Percentiles rank a stretch among this genome's conserved stretches.
phyloP scores from a whole-genome alignment of 1,140 invertebrate species.

The Aphelenchoides besseyi region DNA sequence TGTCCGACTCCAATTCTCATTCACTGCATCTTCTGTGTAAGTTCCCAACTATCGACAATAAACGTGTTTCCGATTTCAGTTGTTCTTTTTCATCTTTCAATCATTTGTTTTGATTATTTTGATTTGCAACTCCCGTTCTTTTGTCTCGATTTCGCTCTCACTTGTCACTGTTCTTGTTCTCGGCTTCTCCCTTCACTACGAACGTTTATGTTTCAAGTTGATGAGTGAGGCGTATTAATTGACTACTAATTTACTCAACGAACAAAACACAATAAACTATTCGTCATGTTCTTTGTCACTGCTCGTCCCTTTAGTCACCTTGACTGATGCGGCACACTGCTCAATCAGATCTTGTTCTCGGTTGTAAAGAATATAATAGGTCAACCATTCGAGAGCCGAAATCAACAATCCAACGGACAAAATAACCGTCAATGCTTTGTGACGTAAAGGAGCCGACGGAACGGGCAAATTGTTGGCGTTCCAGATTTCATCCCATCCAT shows the following conservation, averaged over 20 bases:
- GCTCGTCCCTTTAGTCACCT: neutral
- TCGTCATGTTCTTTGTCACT: neutral
- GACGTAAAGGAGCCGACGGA: neutral
- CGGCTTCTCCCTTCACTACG: conserved; percentile 6
- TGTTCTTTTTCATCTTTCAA: conserved; percentile 21
- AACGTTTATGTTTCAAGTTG: conserved; percentile 20
- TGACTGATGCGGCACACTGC: neutral
- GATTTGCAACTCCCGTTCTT: neutral
- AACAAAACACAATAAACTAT: neutral
- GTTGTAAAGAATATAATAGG: neutral
- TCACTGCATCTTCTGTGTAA: conserved; percentile 19
- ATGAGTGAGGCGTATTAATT: neutral
- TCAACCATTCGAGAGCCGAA: neutral
- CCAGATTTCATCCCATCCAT: neutral
- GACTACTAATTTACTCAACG: neutral
- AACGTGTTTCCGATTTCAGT: neutral
- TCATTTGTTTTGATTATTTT: conserved; percentile 22
- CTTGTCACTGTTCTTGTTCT: conserved; percentile 9
- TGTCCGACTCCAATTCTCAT: conserved; percentile 22
- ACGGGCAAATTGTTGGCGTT: neutral
- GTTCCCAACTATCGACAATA: neutral
- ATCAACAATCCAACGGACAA: neutral
- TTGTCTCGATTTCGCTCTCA: conserved; percentile 21
- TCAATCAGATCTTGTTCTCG: neutral
- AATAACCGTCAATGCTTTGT: neutral